phyloP scores from a whole-genome alignment of 2,113 vertebrate genomes.

The Zeus faber region DNA sequence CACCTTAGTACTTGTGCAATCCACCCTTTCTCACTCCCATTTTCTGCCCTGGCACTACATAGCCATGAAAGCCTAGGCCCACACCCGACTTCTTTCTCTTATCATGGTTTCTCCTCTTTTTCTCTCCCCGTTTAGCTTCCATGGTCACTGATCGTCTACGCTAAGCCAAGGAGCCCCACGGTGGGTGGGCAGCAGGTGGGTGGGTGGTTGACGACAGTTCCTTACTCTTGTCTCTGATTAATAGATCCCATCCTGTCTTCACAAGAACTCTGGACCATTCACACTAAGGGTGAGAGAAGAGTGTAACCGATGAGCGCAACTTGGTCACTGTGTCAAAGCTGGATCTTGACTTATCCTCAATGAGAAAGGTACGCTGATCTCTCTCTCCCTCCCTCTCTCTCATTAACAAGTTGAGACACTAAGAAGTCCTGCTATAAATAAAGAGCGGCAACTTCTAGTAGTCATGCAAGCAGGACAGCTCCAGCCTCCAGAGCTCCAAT shows the following conservation, averaged over 20 bases:
- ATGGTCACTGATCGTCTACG: constrained; percentile 6
- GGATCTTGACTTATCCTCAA: not conserved
- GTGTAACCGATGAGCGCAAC: not conserved
- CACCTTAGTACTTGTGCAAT: too few relatives aligned
- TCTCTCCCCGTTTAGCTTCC: constrained; percentile 16
- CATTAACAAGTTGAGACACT: constrained; percentile 48
- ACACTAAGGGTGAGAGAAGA: not conserved
- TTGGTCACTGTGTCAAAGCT: too few relatives aligned
- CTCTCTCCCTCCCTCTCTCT: constrained; percentile 24
- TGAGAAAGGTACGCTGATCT: not conserved
- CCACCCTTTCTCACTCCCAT: not conserved
- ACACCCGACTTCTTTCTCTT: not conserved
- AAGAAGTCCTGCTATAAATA: constrained; percentile 62
- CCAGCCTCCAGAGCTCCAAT: not conserved
- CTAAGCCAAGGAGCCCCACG: not conserved
- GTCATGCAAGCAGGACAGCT: constrained; percentile 4
- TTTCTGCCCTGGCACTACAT: not conserved
- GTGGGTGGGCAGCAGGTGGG: not conserved
- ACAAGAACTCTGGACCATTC: not conserved
- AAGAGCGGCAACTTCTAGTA: constrained; percentile 4
- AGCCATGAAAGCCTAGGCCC: not conserved
- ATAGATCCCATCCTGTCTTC: not conserved
- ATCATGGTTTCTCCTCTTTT: not conserved
- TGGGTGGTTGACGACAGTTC: not conserved
- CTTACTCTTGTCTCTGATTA: not conserved